Evolutionary conservation across 2,888 invertebrate genomes (phyloP), one percentile per base, ranked within the genome.

Genomic region (Philonicus albiceps): DNA sequence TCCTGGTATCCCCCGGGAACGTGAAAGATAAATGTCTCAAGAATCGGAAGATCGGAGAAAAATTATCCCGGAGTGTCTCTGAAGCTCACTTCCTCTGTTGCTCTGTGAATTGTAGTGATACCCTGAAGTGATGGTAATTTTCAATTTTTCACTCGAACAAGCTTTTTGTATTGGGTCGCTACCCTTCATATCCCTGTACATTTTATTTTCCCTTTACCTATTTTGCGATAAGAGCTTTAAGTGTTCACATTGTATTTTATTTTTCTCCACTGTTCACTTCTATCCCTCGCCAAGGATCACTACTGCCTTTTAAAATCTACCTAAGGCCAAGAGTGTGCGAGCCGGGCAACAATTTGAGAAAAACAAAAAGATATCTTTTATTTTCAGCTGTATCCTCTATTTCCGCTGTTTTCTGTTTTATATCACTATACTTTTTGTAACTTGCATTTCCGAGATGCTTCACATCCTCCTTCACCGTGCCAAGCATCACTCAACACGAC

Each of bases 41-140:
- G 27, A 11, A 49, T 49, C 49, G 22, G 22, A 64, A 11, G 64
- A 64, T 22, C 81, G 81, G 8, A 31, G 7, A 80, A 30, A 53
- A n/a, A 8, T 34, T n/a, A 19, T 64, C 64, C 27, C 27, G 53
- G 49, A 80, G 40, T 80, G 80, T 49, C 13, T 53, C 30, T 49
- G 80, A 80, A 53, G 80, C 80, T 49, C 27, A 49, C 80, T 80
- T 80, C 49, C 53, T 53, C 49, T 80, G 80, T 49, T 49, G 49
- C 49, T 30, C 53, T 53, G 22, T 55, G 81, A 81, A 22, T 76
- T 34, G 31, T 43, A 34, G 81, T 81, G 81, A 81, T 81, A 81
- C 64, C 55, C 81, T 81, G 19, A 81, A 81, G 81, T 81, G 55
- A 81, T 81, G 81, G 81, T 81, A 81, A 81, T 81, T 81, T 73